Base-by-base conservation (phyloP, 2,797 vertebrate species). In the Vireo griseus region DNA sequence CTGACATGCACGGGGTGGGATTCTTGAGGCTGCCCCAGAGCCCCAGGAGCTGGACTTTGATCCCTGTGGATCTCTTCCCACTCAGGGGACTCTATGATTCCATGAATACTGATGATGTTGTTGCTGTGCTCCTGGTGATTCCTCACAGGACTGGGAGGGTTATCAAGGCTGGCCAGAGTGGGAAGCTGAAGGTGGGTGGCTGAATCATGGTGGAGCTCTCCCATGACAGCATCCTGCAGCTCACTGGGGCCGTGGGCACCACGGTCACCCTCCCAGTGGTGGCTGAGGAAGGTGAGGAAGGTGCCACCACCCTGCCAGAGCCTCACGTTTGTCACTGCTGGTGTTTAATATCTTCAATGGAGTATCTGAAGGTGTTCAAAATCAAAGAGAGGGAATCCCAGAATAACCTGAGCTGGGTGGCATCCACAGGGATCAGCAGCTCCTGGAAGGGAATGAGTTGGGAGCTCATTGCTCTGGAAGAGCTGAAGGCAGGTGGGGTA, bases 71-170 rank as follows among this genome's bases (percentile, higher is more conserved):
- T 62, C 58, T 47, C 39, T 45, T 52, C 57, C 52, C 21, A 10
- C 37, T 26, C 69, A 37, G 52, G 81, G 10, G 4, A 5, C 47
- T 52, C 48, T 39, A 12, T 1, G 26, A 11, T 31, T 42, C 25
- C n/a, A 5, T 0, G 3, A 20, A 5, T 3, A 4, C 21, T 48
- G 31, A 11, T 5, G 25, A 29, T 20, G 24, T 14, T 67, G 26
- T 14, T 67, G 26, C 51, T 55, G 24, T 57, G 28, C 91, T 90
- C 91, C 31, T 78, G 99, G 99, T 99, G 37, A 99, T 99, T 83
- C 99, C 99, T 59, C 99, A 99, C 97, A 99, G 99, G 98, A 99
- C 99, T 7, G 99, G 99, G 25, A 98, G 99, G 20, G 99, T 99
- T 33, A 99, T 99, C 35, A 98, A 99, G 0, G 99, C 99, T 1